Base-by-base conservation (phyloP, 2,113 vertebrate genomes). In the Hoplias malabaricus region DNA sequence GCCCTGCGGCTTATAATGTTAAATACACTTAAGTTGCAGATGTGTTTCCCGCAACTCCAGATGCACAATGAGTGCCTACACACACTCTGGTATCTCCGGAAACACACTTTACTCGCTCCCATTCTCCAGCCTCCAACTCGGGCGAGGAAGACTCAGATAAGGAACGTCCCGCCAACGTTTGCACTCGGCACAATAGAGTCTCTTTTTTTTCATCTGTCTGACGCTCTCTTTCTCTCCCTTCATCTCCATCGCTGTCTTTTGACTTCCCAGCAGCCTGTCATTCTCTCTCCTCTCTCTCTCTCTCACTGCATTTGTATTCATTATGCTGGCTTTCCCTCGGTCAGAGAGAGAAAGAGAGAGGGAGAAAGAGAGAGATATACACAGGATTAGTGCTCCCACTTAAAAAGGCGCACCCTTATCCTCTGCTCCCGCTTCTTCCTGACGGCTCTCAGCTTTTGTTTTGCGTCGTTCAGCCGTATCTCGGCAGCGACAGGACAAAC, bases 351-450 rank as follows among this genome's bases (percentile, higher is more conserved):
- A 81, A 82, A 73, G 54, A 59, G n/a, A n/a, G n/a, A n/a, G n/a
- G n/a, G n/a, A n/a, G n/a, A 74, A 29, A 42, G 36, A 61, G 70
- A 59, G 66, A 81, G 83, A 73, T 48, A 59, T 40, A 72, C 71
- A 48, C 50, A 42, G 21, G 40, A 80, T 9, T 0, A 42, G 59
- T 74, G 31, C 53, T 19, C 34, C 62, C 65, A 42, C 40, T 54
- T 53, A 63, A 71, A 48, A 54, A 54, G n/a, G 19, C 33, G 67
- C 62, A 42, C 68, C 42, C 48, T 1, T 36, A 31, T 21, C 25
- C 66, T 33, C 68, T 5, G 6, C 25, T 43, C 56, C 11, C 31
- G n/a, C 10, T 23, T 5, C 14, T 29, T 27, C 42, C 57, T 48
- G 11, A 62, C 31, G 27, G 40, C 25, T 29, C 10, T 23, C 27